phyloP scores from a whole-genome alignment of 2,797 vertebrate genomes.

The Epinephelus coioides region DNA sequence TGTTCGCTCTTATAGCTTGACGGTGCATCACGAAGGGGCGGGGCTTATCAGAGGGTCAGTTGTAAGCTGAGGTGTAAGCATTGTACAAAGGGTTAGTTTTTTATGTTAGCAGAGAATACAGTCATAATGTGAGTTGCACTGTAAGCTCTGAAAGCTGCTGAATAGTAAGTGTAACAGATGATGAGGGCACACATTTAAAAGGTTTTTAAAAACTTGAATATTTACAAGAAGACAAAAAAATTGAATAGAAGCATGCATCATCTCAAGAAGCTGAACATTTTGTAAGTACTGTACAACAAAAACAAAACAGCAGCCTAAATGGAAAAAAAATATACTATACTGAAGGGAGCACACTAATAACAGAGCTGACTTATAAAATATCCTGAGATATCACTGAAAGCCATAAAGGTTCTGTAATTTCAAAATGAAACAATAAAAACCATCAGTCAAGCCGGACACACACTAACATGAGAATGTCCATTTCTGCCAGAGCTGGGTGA shows the following conservation, averaged over 20 bases:
- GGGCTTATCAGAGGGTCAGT: too few species aligned
- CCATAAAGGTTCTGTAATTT: slow-evolving; percentile 4
- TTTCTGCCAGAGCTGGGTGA: not conserved
- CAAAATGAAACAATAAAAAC: slow-evolving; percentile 11
- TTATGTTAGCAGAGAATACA: not conserved
- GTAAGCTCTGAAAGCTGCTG: not conserved
- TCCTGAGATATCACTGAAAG: not conserved
- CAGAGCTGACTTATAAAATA: not conserved
- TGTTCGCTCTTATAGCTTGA: too few species aligned
- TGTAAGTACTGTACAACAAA: not conserved
- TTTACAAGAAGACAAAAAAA: not conserved
- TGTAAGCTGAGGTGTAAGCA: not conserved
- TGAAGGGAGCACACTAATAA: not conserved
- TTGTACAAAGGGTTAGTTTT: not conserved
- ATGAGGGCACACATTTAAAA: too few species aligned
- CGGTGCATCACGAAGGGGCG: too few species aligned
- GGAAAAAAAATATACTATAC: too few species aligned
- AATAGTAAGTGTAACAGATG: too few species aligned
- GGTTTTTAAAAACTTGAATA: not conserved
- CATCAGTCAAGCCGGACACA: not conserved
- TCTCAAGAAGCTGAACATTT: not conserved
- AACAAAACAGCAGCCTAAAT: not conserved
- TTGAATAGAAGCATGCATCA: not conserved
- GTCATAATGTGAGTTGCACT: not conserved
- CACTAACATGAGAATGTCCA: not conserved